Evolutionary conservation across 2,888 invertebrate genomes (phyloP).

Genomic region (Emesis furor): DNA sequence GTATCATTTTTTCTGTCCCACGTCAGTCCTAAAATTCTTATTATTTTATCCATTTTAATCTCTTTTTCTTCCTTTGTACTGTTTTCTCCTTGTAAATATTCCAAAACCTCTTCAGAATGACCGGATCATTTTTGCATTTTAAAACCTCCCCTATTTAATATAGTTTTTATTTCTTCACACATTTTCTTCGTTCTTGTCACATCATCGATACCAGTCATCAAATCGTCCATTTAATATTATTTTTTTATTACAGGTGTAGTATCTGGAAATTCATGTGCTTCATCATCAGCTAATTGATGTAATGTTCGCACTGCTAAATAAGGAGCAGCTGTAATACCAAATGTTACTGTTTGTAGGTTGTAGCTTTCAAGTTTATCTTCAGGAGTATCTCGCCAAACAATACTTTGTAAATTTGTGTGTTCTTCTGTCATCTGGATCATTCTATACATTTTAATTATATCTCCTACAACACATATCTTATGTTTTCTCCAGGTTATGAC

Average conservation of each 20-base stretch:
- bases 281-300: conserved; percentile 74
- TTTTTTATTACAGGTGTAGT: conserved; percentile 50
- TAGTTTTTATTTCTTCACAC: conserved; percentile 39
- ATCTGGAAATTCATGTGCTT: conserved; percentile 53
- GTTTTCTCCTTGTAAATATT: conserved; percentile 35
- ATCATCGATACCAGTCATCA: conserved; percentile 62
- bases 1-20: conserved; percentile 41
- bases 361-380: conserved; percentile 24
- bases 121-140: conserved; percentile 75
- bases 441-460: conserved; percentile 76
- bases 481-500: conserved; percentile 72
- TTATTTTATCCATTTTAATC: conserved; percentile 41
- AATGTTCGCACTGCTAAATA: conserved; percentile 74
- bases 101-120: conserved; percentile 47
- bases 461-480: conserved; percentile 68
- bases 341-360: conserved; percentile 44
- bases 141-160: conserved; percentile 77
- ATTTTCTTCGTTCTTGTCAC: conserved; percentile 57
- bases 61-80: conserved; percentile 18
- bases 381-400: conserved; percentile 55
- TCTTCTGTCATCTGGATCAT: conserved; percentile 64
- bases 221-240: conserved; percentile 72
- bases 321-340: conserved; percentile 67
- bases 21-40: conserved; percentile 32
- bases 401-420: conserved; percentile 70